Evolutionary conservation across 1,140 invertebrate genomes (phyloP), one percentile per base, ranked within the genome.

Genomic region (Kradibia gibbosae): DNA sequence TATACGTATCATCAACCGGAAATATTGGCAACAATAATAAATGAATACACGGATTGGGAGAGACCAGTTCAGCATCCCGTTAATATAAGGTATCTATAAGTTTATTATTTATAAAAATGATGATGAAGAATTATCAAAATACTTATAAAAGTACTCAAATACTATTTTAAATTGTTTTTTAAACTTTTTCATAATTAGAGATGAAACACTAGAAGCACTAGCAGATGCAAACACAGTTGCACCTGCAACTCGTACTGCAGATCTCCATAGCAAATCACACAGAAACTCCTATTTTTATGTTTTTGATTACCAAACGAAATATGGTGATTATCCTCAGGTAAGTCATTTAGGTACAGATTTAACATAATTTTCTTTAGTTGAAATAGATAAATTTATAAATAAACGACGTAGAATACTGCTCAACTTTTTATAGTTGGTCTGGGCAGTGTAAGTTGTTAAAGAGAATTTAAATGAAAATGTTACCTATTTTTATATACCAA

Each of bases 21-120:
- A 90, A 97, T 97, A 84, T 91, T 96, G 53, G 96, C 96, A 3
- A 96, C 96, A 13, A 96, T 97, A 85, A 95, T 99, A 84, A 99
- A 99, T 90, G 97, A 99, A 88, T 99, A 99, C 90, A 99, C 97
- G 3, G 97, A 99, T 89, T 99, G 98, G 98, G 97, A 98, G 87
- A 93, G 96, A 84, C 97, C 97, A 3, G 94, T 97, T 13, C 96
- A 97, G 87, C 97, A 98, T 93, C 97, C 97, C 36, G 96, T 97
- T 84, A 96, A 96, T 90, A 96, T 98, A 62, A 93, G 94, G 94
- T 94, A 90, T 20, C 39, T 57, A 25, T 50, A n/a, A n/a, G 25
- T 72, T 31, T 75, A 42, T 7, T 28, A 3, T 57, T 39, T n/a
- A 42, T 75, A 53, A 53, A 8, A 53, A 53, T 20, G 22, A 8